These are phyloP conservation scores for Apocrypta bakeri DNA, from an alignment of 1,140 invertebrate species.

Conservation along the genomic window DNA sequence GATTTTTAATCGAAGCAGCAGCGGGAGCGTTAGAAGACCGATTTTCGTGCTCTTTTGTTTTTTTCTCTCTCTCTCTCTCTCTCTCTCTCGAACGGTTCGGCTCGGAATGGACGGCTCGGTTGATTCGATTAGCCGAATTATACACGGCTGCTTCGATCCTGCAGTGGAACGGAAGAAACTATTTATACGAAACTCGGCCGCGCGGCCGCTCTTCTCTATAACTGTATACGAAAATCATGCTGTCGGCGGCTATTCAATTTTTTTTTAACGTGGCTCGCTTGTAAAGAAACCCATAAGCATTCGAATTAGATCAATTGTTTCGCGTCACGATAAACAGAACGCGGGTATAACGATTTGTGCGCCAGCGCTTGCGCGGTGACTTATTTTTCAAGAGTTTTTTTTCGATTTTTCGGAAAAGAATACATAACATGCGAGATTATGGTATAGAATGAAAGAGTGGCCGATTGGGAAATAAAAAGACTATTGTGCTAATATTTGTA, in stretches of 20 bases:
- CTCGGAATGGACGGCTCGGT: constrained; percentile 22
- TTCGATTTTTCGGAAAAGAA: neutral
- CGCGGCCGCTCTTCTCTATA: too few relatives aligned
- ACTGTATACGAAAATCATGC: too few relatives aligned
- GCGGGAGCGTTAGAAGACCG: constrained; percentile 14
- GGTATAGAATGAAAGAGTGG: too few relatives aligned
- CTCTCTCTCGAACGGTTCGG: neutral
- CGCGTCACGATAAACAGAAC: too few relatives aligned
- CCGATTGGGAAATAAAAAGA: too few relatives aligned
- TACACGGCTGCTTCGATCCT: constrained; percentile 53
- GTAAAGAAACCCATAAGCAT: too few relatives aligned
- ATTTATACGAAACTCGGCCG: too few relatives aligned
- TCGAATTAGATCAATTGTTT: neutral
- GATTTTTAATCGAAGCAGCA: constrained; percentile 32
- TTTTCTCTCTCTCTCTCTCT: constrained; percentile 8
- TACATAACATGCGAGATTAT: neutral
- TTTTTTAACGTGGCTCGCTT: too few relatives aligned
- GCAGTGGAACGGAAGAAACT: constrained; percentile 22
- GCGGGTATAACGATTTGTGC: too few relatives aligned
- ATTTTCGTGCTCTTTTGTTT: constrained; percentile 29
- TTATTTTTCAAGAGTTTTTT: too few relatives aligned
- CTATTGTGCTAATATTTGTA: constrained; percentile 69
- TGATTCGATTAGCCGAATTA: constrained; percentile 61
- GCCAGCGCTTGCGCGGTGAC: too few relatives aligned
- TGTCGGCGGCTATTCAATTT: too few relatives aligned